These are phyloP conservation scores for Dicrostonyx torquatus DNA, from an alignment of 2,797 vertebrate species.

Conservation along the genomic window DNA sequence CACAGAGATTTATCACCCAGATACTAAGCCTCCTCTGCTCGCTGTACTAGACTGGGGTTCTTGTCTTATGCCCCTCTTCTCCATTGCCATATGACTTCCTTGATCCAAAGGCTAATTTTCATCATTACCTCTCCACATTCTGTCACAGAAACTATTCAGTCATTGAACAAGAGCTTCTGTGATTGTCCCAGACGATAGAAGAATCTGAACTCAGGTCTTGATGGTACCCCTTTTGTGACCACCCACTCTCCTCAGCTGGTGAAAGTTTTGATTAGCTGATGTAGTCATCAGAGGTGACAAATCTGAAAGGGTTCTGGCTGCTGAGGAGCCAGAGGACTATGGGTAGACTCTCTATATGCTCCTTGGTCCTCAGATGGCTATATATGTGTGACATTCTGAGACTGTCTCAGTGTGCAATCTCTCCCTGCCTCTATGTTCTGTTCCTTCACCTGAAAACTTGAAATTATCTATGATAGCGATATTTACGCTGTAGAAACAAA, in stretches of 20 bases:
- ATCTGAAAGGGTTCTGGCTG: background rate
- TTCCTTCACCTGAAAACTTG: background rate
- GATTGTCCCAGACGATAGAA: background rate
- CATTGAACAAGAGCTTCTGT: background rate
- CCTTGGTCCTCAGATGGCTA: background rate
- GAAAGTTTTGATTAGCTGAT: background rate
- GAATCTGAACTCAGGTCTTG: background rate
- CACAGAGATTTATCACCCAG: background rate
- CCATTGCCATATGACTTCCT: background rate
- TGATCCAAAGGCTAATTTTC: background rate
- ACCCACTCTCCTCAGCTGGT: background rate
- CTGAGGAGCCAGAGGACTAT: too few species aligned
- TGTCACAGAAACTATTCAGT: background rate
- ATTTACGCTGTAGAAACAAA: background rate
- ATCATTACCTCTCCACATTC: background rate
- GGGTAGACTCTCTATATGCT: background rate
- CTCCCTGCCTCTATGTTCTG: background rate
- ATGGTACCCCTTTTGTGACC: background rate
- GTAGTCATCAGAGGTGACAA: background rate
- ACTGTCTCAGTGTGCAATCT: background rate
- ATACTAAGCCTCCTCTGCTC: background rate
- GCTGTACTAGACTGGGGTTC: background rate
- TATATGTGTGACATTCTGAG: background rate
- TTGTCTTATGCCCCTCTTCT: background rate
- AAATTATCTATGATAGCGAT: fast-evolving